Conservation (phyloP, 2,888 invertebrate species). For the Masnerella sp. region DNA sequence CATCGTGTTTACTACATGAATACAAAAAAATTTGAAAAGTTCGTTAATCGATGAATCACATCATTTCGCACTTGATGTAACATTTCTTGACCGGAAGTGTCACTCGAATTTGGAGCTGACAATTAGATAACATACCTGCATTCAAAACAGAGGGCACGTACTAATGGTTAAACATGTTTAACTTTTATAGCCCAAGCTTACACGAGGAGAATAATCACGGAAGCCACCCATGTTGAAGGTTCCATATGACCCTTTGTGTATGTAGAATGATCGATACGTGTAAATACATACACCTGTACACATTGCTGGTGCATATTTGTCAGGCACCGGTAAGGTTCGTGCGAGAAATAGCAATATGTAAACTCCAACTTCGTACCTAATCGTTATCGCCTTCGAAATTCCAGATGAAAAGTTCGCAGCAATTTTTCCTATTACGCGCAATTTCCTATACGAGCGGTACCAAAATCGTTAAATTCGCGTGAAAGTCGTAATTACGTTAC, state of each 20-base stretch:
- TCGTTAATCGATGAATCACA: too few relatives aligned
- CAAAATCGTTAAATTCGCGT: too few relatives aligned
- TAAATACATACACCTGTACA: slow-evolving; percentile 49
- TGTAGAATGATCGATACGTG: slow-evolving; percentile 50
- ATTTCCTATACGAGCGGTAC: too few relatives aligned
- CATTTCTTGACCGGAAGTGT: slow-evolving; percentile 34
- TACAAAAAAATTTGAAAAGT: too few relatives aligned
- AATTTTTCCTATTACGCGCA: too few relatives aligned
- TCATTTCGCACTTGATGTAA: neutral
- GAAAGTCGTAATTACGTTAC: too few relatives aligned
- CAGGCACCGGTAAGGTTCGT: slow-evolving; percentile 36
- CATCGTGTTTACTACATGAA: too few relatives aligned
- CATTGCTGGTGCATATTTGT: slow-evolving; percentile 32
- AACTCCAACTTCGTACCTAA: neutral
- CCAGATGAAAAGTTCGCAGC: neutral
- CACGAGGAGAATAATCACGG: slow-evolving; percentile 74
- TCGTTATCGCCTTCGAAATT: neutral
- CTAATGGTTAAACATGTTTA: slow-evolving; percentile 72
- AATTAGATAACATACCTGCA: slow-evolving; percentile 63
- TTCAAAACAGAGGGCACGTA: slow-evolving; percentile 68
- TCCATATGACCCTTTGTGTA: slow-evolving; percentile 50
- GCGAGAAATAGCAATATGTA: slow-evolving; percentile 34
- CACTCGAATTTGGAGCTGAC: slow-evolving; percentile 48
- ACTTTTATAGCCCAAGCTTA: slow-evolving; percentile 71
- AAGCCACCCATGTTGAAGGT: slow-evolving; percentile 70